Evolutionary conservation across 2,888 invertebrate species (phyloP).

Genomic region (Trichopria drosophilae): DNA sequence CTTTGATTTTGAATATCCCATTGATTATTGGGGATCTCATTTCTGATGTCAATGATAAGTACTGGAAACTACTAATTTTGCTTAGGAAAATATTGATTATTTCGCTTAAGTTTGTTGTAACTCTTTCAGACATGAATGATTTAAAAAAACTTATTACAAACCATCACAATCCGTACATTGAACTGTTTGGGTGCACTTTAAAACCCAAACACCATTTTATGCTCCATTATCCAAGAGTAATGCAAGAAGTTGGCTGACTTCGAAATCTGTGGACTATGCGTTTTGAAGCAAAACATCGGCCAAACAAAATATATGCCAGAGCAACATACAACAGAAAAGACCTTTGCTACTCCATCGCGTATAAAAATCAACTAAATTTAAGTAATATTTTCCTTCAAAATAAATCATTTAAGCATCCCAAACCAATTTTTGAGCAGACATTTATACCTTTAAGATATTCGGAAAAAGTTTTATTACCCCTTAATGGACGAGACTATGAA

Average conservation of each 20-base stretch:
- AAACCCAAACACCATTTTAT: conserved; percentile 38
- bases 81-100: no score
- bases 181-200: conserved; percentile 9
- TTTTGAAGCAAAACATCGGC: conserved; percentile 37
- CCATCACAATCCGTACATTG: conserved; percentile 19
- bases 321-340: conserved; percentile 9
- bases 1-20: not conserved
- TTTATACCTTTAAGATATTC: conserved; percentile 6
- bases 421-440: conserved; percentile 1
- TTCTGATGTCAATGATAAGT: conserved; percentile 5
- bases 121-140: no score
- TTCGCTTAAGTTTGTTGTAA: no score
- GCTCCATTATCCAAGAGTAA: conserved; percentile 33
- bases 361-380: conserved; percentile 11
- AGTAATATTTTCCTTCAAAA: conserved; percentile 9
- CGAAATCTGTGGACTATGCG: conserved; percentile 33
- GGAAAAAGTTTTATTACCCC: conserved; percentile 4
- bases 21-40: conserved; percentile 13
- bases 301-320: conserved; percentile 26
- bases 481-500: not conserved
- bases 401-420: not conserved
- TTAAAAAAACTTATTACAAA: conserved; percentile 1
- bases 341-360: conserved; percentile 8
- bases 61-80: not conserved
- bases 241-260: conserved; percentile 34